phyloP scores from a whole-genome alignment of 2,113 vertebrate species.

The Ramphastos sulfuratus region DNA sequence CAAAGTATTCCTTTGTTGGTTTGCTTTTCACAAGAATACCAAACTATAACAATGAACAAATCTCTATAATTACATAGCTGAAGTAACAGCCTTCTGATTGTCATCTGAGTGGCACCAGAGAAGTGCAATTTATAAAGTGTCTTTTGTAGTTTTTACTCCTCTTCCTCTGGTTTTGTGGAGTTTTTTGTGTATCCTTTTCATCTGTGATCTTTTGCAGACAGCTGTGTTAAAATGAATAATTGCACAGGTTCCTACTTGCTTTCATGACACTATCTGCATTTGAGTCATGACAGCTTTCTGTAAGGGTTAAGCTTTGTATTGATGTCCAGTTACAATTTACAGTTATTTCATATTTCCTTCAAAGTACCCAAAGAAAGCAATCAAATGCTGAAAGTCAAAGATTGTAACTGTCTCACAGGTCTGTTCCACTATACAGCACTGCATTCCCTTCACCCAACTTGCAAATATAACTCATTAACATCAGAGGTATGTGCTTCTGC shows the following conservation, averaged over 20 bases:
- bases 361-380: not conserved
- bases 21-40: not conserved
- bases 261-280: constrained; percentile 1
- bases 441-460: not conserved
- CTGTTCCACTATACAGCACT: not conserved
- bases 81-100: not conserved
- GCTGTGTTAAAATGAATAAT: not conserved
- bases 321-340: constrained; percentile 39
- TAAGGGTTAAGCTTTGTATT: constrained; percentile 20
- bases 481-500: not conserved
- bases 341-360: not conserved
- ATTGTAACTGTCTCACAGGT: not conserved
- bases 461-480: not conserved
- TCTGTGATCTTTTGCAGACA: constrained; percentile 15
- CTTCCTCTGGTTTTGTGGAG: not conserved
- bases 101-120: not conserved
- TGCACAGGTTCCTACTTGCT: constrained; percentile 56
- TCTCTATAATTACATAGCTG: not conserved
- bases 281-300: constrained; percentile 17
- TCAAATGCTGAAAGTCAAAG: not conserved
- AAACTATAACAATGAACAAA: not conserved
- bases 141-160: not conserved
- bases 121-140: not conserved
- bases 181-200: constrained; percentile 7
- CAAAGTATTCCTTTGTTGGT: constrained; percentile 5